Base-by-base conservation (phyloP, 2,888 invertebrate species). In the Biston stratarius region DNA sequence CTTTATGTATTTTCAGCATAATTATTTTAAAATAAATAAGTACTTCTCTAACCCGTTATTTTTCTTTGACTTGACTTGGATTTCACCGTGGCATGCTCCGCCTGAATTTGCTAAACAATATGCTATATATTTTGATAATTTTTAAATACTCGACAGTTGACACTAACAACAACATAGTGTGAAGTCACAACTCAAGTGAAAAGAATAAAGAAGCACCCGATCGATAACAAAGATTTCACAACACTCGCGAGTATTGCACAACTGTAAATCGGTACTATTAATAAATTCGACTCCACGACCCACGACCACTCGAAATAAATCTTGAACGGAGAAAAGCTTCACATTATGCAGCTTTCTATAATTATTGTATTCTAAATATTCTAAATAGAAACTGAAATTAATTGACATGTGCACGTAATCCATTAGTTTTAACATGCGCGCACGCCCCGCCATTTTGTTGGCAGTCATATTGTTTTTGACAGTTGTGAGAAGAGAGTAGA, bases 381-480 rank as follows among this genome's bases (percentile, higher is more conserved):
- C 52, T 47, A 58, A 58, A 58, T 47, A 64, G 14, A 59, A 64
- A 51, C 56, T 44, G 51, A 47, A 61, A 61, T 57, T 61, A 51
- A 57, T 56, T 57, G 51, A 58, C 67, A 59, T 53, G 58, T 62
- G 61, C 6, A 51, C 42, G 60, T 57, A 55, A 45, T 49, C 40
- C 47, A 65, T 60, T 44, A 64, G 56, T 63, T 53, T 64, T 12
- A n/a, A 15, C 49, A 51, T 61, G 38, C 51, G 64, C 51, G 64
- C 55, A 59, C 48, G 58, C 45, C 7, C 70, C 52, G 61, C 55
- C 58, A 47, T 57, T 64, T 66, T 59, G 57, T 66, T 72, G 71
- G 71, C 67, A 70, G 38, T 56, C 53, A 61, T 64, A 34, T 68
- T 65, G 61, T 59, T 70, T 64, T 70, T 64, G 70, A 64, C 48